These are phyloP conservation scores for Sminthopsis crassicaudata DNA, from an alignment of 2,113 vertebrate genomes.

Conservation along the genomic window DNA sequence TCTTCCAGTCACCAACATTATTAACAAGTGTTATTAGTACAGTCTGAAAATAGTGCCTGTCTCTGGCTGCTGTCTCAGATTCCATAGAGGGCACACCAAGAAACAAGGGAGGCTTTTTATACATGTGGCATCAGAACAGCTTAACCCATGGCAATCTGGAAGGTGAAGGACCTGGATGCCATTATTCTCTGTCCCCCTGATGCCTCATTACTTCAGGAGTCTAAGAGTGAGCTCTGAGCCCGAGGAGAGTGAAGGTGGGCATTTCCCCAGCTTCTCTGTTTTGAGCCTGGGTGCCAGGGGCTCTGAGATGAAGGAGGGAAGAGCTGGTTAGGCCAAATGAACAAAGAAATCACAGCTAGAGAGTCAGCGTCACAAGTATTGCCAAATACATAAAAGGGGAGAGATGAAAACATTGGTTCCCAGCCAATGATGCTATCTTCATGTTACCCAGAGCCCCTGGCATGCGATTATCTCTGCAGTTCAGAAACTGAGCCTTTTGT, in stretches of 20 bases:
- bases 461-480: constrained; percentile 35
- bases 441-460: constrained; percentile 33
- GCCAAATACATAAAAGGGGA: background rate
- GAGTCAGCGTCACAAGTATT: background rate
- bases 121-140: background rate
- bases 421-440: constrained; percentile 46
- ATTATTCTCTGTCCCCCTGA: background rate
- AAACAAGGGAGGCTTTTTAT: constrained; percentile 9
- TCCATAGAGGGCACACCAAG: constrained; percentile 12
- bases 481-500: constrained; percentile 43
- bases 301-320: background rate
- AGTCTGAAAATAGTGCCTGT: constrained; percentile 61
- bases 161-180: background rate
- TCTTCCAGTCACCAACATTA: constrained; percentile 60
- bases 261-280: background rate
- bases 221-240: background rate
- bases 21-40: constrained; percentile 62
- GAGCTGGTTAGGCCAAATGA: background rate
- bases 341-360: background rate
- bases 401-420: background rate
- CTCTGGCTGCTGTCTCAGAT: constrained; percentile 41
- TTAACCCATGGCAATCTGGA: background rate
- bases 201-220: background rate
- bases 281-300: background rate
- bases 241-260: background rate